Evolutionary conservation across 2,113 vertebrate species (phyloP).

Genomic region (Oophaga pumilio): DNA sequence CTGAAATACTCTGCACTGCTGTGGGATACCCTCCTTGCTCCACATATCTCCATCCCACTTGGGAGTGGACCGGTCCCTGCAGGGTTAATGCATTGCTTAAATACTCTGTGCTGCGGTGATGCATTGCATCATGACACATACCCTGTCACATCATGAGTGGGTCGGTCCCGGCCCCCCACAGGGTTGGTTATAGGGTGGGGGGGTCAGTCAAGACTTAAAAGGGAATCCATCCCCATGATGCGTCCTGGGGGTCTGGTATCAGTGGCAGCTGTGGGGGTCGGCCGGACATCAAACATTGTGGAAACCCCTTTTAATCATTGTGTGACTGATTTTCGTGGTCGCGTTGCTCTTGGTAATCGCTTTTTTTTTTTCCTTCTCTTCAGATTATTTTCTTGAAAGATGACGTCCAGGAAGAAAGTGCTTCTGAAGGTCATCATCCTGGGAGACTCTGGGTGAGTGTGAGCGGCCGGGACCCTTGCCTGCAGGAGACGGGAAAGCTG

Average conservation of each 20-base stretch:
- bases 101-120: background rate
- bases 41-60: too few species aligned
- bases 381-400: conserved; percentile 73
- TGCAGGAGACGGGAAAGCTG: too few species aligned
- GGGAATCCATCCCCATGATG: too few species aligned
- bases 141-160: background rate
- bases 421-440: conserved; percentile 98
- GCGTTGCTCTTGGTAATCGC: background rate
- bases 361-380: conserved; percentile 40
- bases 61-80: too few species aligned
- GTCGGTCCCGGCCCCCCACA: background rate
- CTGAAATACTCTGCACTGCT: background rate
- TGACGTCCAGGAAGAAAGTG: conserved; percentile 99
- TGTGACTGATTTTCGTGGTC: background rate
- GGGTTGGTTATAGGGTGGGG: too few species aligned
- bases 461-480: too few species aligned
- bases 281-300: background rate
- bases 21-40: too few species aligned
- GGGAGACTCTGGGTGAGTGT: conserved; percentile 94
- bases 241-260: too few species aligned
- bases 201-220: too few species aligned
- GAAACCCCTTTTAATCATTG: background rate
- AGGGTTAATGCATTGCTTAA: too few species aligned
- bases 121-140: background rate
- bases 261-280: background rate